A percentile compares a stretch with the other conserved stretches of the same genome.
phyloP scores from a whole-genome alignment of 1,140 invertebrate genomes.

The Eriosoma lanigerum region DNA sequence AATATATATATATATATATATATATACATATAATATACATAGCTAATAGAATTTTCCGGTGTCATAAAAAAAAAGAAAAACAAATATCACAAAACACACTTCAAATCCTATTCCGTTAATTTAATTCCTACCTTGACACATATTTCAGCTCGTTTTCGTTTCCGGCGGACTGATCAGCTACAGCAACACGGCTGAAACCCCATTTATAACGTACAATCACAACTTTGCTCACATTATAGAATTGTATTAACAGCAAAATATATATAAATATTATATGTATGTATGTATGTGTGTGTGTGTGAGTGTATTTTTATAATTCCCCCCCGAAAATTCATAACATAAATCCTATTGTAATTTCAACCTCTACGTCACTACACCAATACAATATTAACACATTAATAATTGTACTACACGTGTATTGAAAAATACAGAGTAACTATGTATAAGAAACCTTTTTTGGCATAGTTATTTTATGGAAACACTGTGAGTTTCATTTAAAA shows the following conservation, averaged over 20 bases:
- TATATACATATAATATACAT: background rate
- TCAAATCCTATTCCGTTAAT: slow-evolving; percentile 50
- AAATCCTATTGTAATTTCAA: too few relatives aligned
- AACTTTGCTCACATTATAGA: slow-evolving; percentile 45
- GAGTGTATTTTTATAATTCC: too few relatives aligned
- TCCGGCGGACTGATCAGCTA: slow-evolving; percentile 49
- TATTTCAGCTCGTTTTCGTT: slow-evolving; percentile 52
- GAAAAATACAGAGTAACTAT: too few relatives aligned
- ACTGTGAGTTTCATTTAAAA: too few relatives aligned
- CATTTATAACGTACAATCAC: slow-evolving; percentile 50
- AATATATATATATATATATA: background rate
- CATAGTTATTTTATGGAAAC: too few relatives aligned
- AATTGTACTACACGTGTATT: too few relatives aligned
- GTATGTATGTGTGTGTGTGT: too few relatives aligned
- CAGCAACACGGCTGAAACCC: slow-evolving; percentile 51
- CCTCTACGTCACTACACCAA: too few relatives aligned
- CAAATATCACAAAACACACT: slow-evolving; percentile 48
- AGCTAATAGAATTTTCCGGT: slow-evolving; percentile 42
- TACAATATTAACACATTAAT: too few relatives aligned
- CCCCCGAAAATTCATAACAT: too few relatives aligned
- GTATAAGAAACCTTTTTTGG: too few relatives aligned
- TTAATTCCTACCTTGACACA: slow-evolving; percentile 49
- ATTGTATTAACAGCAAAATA: slow-evolving; percentile 24
- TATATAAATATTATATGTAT: too few relatives aligned
- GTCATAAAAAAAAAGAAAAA: background rate